phyloP scores from a whole-genome alignment of 2,888 invertebrate species.

The Caenorhabditis sp. region DNA sequence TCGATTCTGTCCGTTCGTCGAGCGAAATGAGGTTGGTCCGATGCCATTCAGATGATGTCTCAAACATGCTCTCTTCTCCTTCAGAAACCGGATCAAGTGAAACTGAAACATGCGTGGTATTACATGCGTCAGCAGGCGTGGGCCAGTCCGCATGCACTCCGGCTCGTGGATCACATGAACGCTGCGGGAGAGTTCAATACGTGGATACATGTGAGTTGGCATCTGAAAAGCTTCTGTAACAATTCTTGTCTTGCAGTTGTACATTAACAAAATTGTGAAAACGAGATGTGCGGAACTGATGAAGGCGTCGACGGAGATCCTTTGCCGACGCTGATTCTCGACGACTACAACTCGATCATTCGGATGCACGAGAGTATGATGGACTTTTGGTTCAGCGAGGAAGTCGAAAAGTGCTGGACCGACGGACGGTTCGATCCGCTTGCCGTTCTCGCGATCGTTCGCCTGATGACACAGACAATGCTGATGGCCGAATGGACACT shows the following conservation, averaged over 20 bases:
- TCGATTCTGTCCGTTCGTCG: slow-evolving; percentile 39
- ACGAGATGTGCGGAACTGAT: slow-evolving; percentile 45
- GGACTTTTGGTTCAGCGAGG: slow-evolving; percentile 40
- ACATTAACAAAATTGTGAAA: slow-evolving; percentile 28
- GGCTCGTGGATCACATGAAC: slow-evolving; percentile 50
- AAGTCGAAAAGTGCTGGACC: background rate
- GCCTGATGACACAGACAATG: slow-evolving; percentile 38
- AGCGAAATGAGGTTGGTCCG: slow-evolving; percentile 46
- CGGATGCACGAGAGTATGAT: slow-evolving; percentile 46
- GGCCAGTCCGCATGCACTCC: slow-evolving; percentile 53
- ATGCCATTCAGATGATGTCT: background rate
- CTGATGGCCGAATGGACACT: slow-evolving; percentile 40
- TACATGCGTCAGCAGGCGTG: slow-evolving; percentile 45
- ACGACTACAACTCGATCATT: slow-evolving; percentile 35
- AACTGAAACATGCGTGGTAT: slow-evolving; percentile 52
- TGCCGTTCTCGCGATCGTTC: slow-evolving; percentile 11
- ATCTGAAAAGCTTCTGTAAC: background rate
- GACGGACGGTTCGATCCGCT: slow-evolving; percentile 39
- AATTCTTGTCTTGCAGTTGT: slow-evolving; percentile 23
- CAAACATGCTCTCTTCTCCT: background rate
- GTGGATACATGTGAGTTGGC: slow-evolving; percentile 32
- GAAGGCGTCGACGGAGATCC: slow-evolving; percentile 40
- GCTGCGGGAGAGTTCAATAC: slow-evolving; percentile 27
- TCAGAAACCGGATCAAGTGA: slow-evolving; percentile 38
- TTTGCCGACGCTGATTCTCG: slow-evolving; percentile 29